Base-by-base conservation (phyloP, 1,140 invertebrate genomes). In the Lepidotrigona ventralis region DNA sequence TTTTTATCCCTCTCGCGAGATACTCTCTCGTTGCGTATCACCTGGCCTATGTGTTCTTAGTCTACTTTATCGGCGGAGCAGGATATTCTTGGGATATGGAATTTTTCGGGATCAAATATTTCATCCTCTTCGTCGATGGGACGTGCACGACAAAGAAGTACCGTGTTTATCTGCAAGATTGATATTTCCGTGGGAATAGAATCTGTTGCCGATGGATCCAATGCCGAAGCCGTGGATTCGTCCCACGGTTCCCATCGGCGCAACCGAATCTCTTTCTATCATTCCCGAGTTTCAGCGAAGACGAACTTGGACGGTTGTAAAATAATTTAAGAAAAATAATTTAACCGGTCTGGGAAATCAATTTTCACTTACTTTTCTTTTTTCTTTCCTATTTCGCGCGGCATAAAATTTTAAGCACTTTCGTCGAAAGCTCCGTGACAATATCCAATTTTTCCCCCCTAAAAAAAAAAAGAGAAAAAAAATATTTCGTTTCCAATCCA, bases 1-100 rank as follows among this genome's bases (percentile, higher is more conserved):
- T 79, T 84, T 60, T 39, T 81, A 86, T 87, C 54, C 81, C 29
- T 63, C 23, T 51, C 54, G n/a, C 26, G 70, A 68, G 66, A 73
- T 81, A 78, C 72, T n/a, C n/a, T n/a, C n/a, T 64, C 54, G 58
- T 60, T 58, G 68, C 68, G 51, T 69, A 56, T 78, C 66, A 78
- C 72, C 69, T 79, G 68, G n/a, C 29, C 77, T 80, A 8, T 46
- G 54, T 66, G 68, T 64, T 76, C 72, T 80, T 76, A 78, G 83
- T 69, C 17, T 71, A 56, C 72, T 51, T 78, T 80, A 85, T 79
- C 79, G 73, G 39, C 58, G 21, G 56, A 46, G 39, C 8, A 46
- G 39, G 39, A 46, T 46, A 46, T 46, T 46, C 39, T 0, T 8
- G 6, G 39, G 39, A 46, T 46, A 46, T 46, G 39, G 39, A 68